A percentile compares a stretch with the other conserved stretches of the same genome.
phyloP scores from a whole-genome alignment of 2,888 invertebrate species.

The Diaperis boleti region DNA sequence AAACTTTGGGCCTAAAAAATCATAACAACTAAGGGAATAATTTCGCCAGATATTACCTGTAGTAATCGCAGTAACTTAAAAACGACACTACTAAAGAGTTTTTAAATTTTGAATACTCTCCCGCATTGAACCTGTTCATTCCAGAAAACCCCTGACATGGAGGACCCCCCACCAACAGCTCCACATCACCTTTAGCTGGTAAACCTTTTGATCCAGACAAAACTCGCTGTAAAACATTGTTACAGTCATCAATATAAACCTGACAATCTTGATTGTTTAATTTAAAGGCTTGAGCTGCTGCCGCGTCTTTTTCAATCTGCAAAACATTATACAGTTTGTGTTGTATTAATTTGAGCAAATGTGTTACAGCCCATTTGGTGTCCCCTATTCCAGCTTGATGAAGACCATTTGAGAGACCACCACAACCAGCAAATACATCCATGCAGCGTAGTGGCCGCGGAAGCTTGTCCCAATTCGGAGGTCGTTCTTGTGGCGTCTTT shows the following conservation, averaged over 20 bases:
- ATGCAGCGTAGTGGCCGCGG: conserved; percentile 73
- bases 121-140: conserved; percentile 88
- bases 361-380: conserved; percentile 77
- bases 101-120: conserved; percentile 88
- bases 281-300: conserved; percentile 81
- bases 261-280: conserved; percentile 79
- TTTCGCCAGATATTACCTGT: conserved; percentile 69
- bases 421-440: conserved; percentile 90
- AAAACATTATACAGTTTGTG: too few species aligned
- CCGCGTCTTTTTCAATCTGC: conserved; percentile 81
- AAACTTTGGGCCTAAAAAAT: conserved; percentile 75
- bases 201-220: conserved; percentile 72
- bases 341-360: background rate
- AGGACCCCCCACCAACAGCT: conserved; percentile 87
- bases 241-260: conserved; percentile 87
- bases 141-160: conserved; percentile 93
- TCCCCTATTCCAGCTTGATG: conserved; percentile 78
- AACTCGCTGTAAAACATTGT: conserved; percentile 75
- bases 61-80: conserved; percentile 87
- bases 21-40: conserved; percentile 9
- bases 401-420: conserved; percentile 82
- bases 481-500: too few species aligned
- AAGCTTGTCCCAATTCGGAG: conserved; percentile 62
- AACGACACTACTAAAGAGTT: conserved; percentile 87
- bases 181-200: conserved; percentile 84